Base-by-base conservation (phyloP, 2,113 vertebrate genomes). In the Fulmarus glacialis region DNA sequence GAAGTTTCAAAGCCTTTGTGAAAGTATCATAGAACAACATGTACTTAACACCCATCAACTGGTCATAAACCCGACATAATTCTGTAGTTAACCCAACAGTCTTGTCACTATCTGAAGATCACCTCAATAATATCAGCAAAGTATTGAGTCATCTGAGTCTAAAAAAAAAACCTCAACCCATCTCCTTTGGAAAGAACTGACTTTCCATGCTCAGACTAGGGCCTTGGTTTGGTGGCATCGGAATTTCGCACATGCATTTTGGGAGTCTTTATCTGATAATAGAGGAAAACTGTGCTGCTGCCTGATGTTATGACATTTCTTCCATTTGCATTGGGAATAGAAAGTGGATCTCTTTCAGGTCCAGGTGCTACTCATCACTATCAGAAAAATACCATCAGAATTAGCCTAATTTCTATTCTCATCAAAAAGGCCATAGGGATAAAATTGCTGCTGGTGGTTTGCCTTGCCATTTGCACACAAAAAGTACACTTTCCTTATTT, bases 1-100 rank as follows among this genome's bases (percentile, higher is more conserved):
- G 22, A 73, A 78, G 4, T 36, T 56, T 62, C 47, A 50, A 64
- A 78, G 8, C 8, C 42, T 66, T 70, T 56, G 9, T 66, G 73
- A 13, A 80, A n/a, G 11, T 47, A 30, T 5, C 4, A 2, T 12
- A 52, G 36, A 62, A 45, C 8, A 83, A 36, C 9, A 6, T 48
- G 11, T 23, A 42, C 15, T 40, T 27, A 55, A 70, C 5, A 71
- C 3, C 5, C 15, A 62, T 24, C 34, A 52, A n/a, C 4, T 1
- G 1, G 4, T n/a, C 52, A 56, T 43, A n/a, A 87, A 79, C 5
- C 4, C 0, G 0, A 23, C 22, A 6, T 19, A 38, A 43, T 30
- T 40, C 22, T 36, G 24, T 53, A 70, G 21, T 36, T 59, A 63
- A 40, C 4, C 4, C 9, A 36, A 34, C 36, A 71, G 26, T 56